Conservation (phyloP, 2,888 invertebrate genomes). For the Archaeoteleia sp. region DNA sequence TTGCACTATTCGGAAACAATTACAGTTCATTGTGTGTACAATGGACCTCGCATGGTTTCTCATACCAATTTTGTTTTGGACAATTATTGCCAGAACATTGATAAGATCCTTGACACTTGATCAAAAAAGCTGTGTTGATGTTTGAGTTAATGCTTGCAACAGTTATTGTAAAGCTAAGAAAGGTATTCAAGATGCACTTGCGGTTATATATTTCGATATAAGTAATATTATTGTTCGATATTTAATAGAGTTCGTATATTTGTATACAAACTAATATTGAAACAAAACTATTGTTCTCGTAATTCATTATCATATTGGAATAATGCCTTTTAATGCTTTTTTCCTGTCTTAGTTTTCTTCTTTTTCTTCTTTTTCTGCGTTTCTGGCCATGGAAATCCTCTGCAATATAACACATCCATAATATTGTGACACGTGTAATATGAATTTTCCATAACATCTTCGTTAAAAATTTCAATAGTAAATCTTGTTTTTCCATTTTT, state of each 20-base stretch:
- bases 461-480: conserved; percentile 89
- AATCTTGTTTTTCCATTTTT: conserved; percentile 80
- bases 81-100: conserved; percentile 53
- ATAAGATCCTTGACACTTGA: conserved; percentile 6
- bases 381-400: conserved; percentile 94
- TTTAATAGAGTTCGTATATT: no score
- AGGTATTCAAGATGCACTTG: no score
- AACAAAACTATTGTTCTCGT: no score
- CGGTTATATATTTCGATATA: no score
- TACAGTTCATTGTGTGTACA: conserved; percentile 86
- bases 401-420: conserved; percentile 88
- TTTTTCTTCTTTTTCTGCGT: conserved; percentile 92
- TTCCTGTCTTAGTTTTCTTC: conserved; percentile 90
- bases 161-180: no score
- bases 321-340: conserved; percentile 69
- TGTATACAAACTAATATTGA: no score
- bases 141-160: no score
- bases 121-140: no score
- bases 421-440: conserved; percentile 96
- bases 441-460: conserved; percentile 94
- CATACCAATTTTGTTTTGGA: conserved; percentile 73
- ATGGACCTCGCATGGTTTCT: conserved; percentile 78
- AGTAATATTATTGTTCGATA: no score
- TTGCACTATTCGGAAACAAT: conserved; percentile 82
- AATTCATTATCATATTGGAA: no score